Percentiles rank a stretch among this genome's conserved stretches.
These are phyloP conservation scores for Heteropelma amictum DNA, from an alignment of 2,888 invertebrate genomes.

Conservation along the genomic window DNA sequence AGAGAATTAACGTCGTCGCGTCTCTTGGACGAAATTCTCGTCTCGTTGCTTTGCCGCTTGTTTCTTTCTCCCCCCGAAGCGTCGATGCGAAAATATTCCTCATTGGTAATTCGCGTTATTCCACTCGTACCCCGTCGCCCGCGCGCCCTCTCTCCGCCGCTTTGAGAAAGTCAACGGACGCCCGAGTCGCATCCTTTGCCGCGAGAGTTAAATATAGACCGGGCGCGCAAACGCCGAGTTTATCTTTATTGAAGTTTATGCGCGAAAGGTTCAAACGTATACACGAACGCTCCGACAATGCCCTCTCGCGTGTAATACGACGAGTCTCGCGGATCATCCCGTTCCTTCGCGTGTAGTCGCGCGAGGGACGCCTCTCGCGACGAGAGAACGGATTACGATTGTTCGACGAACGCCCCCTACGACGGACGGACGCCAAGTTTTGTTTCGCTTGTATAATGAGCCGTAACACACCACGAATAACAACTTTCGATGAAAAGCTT, in stretches of 20 bases:
- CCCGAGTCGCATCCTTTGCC: slow-evolving; percentile 43
- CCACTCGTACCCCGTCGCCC: background rate
- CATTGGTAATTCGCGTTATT: no score
- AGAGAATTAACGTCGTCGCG: no score
- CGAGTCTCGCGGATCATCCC: slow-evolving; percentile 34
- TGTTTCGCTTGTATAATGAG: slow-evolving; percentile 25
- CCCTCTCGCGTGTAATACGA: slow-evolving; percentile 35
- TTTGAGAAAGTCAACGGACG: slow-evolving; percentile 48
- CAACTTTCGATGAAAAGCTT: no score
- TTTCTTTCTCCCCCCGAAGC: no score
- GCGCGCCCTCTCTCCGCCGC: slow-evolving; percentile 5
- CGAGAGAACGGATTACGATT: slow-evolving; percentile 54
- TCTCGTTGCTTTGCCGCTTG: no score
- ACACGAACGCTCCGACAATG: slow-evolving; percentile 62
- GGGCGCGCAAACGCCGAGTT: slow-evolving; percentile 63
- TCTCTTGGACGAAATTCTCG: no score
- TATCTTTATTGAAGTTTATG: slow-evolving; percentile 71
- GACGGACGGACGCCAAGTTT: slow-evolving; percentile 4
- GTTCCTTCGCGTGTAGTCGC: slow-evolving; percentile 7
- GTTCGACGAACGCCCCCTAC: slow-evolving; percentile 32
- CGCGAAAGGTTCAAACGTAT: slow-evolving; percentile 54
- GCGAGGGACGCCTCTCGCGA: slow-evolving; percentile 19
- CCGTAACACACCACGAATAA: slow-evolving; percentile 18
- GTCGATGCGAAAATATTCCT: no score
- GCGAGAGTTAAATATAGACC: slow-evolving; percentile 68